A percentile compares a stretch with the other conserved stretches of the same genome.
phyloP scores from a whole-genome alignment of 2,797 vertebrate genomes.

The Cossypha dichroa region DNA sequence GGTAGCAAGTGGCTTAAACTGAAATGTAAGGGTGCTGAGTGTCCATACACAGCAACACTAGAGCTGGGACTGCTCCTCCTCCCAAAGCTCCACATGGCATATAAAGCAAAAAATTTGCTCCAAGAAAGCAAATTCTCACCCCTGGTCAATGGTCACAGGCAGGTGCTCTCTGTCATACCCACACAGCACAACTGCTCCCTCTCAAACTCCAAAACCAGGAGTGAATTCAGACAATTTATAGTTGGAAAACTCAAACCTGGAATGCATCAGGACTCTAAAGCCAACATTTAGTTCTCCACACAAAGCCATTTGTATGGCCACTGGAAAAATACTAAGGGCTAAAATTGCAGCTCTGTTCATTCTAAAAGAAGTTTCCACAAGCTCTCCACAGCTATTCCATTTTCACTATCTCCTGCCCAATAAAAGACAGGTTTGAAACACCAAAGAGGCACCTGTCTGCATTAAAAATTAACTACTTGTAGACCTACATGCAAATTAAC shows the following conservation, averaged over 20 bases:
- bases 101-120: too few relatives aligned
- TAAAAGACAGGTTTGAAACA: slow-evolving; percentile 33
- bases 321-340: not conserved
- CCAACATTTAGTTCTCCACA: not conserved
- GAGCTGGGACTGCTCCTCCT: not conserved
- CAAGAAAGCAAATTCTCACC: fast-evolving
- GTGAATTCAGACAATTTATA: not conserved
- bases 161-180: not conserved
- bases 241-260: not conserved
- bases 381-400: not conserved
- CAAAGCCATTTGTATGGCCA: not conserved
- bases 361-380: slow-evolving; percentile 16
- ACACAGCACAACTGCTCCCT: not conserved
- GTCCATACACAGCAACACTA: not conserved
- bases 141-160: fast-evolving
- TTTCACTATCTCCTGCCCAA: slow-evolving; percentile 18
- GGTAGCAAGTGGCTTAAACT: not conserved
- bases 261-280: not conserved
- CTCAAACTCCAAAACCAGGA: not conserved
- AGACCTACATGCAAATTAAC: not conserved
- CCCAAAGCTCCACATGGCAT: not conserved
- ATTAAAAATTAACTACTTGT: slow-evolving; percentile 40
- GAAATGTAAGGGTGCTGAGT: not conserved
- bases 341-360: not conserved
- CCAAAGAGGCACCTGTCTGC: not conserved